Conservation (phyloP, 37 sponge, comb jelly and placozoan species). For the Lycopodina hypogea region DNA sequence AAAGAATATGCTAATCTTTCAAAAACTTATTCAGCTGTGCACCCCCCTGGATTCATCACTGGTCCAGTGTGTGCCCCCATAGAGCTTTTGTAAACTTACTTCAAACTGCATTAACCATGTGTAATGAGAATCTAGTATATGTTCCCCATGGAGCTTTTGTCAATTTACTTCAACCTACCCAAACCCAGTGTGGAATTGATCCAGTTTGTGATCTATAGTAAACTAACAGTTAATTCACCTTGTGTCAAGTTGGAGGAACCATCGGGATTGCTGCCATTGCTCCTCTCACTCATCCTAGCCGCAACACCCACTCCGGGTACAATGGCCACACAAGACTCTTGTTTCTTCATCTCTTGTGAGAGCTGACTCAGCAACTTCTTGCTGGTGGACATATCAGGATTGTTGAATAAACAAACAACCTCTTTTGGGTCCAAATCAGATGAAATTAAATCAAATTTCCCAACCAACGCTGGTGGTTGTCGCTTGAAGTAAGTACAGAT, state of each 20-base stretch:
- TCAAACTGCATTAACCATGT: too few relatives aligned
- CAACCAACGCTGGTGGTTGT: slow-evolving; percentile 11
- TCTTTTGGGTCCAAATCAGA: slow-evolving; percentile 21
- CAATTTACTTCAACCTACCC: too few relatives aligned
- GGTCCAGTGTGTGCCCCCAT: too few relatives aligned
- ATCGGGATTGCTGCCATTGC: slow-evolving; percentile 2
- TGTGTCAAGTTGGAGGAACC: neutral
- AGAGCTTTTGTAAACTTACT: too few relatives aligned
- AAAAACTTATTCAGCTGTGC: too few relatives aligned
- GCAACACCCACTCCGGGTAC: neutral
- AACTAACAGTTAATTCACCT: too few relatives aligned
- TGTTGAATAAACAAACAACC: slow-evolving; percentile 26
- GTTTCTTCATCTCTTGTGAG: slow-evolving; percentile 2
- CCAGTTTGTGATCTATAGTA: too few relatives aligned
- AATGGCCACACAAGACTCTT: neutral
- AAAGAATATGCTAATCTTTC: too few relatives aligned
- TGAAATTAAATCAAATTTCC: slow-evolving; percentile 17
- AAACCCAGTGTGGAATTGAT: too few relatives aligned
- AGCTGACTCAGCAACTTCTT: slow-evolving; percentile 17
- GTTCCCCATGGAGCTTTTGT: too few relatives aligned
- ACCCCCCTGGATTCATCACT: too few relatives aligned
- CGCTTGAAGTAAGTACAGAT: slow-evolving; percentile 41
- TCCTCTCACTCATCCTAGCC: neutral
- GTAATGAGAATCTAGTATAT: too few relatives aligned
- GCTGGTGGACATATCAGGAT: neutral